Evolutionary conservation across 2,888 invertebrate species (phyloP), one percentile per base, ranked within the genome.

Genomic region (Pachliopta kotzebuea): DNA sequence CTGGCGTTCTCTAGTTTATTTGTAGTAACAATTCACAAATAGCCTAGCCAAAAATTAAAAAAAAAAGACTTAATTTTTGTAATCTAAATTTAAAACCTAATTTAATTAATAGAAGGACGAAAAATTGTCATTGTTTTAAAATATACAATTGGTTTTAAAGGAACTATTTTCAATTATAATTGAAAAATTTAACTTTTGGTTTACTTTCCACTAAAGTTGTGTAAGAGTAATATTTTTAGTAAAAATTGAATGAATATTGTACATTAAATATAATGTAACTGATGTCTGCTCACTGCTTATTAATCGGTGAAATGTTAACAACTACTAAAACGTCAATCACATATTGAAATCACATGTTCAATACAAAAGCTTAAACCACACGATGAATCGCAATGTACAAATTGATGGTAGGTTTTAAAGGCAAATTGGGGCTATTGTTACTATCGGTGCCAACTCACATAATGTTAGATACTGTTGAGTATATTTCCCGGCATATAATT

Each of bases 301-400:
- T 45, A 45, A 45, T 45, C 45, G 37, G 9, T 45, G 8, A n/a
- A 45, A n/a, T 45, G 50, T 52, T n/a, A 52, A 11, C 50, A 14
- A 52, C 50, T 45, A 45, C 50, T 52, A 52, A 52, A 52, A 52
- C 21, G 50, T 52, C 50, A 21, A 52, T 52, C 50, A 21, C 14
- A 52, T 21, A 52, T n/a, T 52, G 21, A 52, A 52, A 52, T 52
- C 8, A 52, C 21, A 11, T 52, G 50, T 52, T 20, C 50, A 6
- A 21, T 11, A 52, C 23, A 11, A 52, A 52, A 52, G 50, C 50
- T 21, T 9, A 21, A 52, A 52, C 50, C 50, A 21, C 50, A 52
- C 3, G n/a, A 21, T 52, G 50, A 45, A 45, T 45, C 45, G 21
- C 50, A 52, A 21, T 9, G 50, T 21, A 21, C 9, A 52, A 52